These are phyloP conservation scores for Catocala sponsa DNA, from an alignment of 2,888 invertebrate genomes.

Conservation along the genomic window DNA sequence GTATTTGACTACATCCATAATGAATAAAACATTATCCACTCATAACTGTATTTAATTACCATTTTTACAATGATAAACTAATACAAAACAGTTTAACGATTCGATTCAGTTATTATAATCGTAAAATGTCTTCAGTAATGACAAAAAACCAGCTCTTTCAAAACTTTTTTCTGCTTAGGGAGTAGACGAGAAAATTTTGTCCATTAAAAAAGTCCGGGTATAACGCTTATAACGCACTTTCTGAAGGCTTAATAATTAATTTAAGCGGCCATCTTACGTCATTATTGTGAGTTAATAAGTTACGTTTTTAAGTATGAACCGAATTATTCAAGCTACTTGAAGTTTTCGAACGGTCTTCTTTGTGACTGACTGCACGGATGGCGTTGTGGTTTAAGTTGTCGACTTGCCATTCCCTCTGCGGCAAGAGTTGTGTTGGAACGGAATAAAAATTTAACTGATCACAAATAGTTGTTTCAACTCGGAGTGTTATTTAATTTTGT, in stretches of 20 bases:
- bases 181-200: slow-evolving; percentile 43
- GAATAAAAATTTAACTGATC: no score
- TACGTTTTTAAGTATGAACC: slow-evolving; percentile 24
- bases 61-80: slow-evolving; percentile 1
- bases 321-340: slow-evolving; percentile 3
- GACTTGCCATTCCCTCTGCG: no score
- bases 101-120: slow-evolving; percentile 9
- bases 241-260: slow-evolving; percentile 52
- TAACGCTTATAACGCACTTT: slow-evolving; percentile 48
- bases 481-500: no score
- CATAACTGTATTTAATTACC: background rate
- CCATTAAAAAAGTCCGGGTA: slow-evolving; percentile 48
- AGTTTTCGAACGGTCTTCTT: background rate
- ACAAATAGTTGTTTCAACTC: no score
- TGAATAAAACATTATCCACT: background rate
- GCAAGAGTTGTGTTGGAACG: no score
- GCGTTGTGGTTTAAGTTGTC: no score
- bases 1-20: background rate
- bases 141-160: slow-evolving; percentile 25
- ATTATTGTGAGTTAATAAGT: slow-evolving; percentile 44
- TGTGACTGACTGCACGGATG: no score
- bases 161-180: slow-evolving; percentile 41
- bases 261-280: slow-evolving; percentile 38
- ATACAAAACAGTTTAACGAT: slow-evolving; percentile 12
- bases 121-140: slow-evolving; percentile 18